Conservation (phyloP, 1,140 invertebrate genomes). For the Rhyacophila brunnea region DNA sequence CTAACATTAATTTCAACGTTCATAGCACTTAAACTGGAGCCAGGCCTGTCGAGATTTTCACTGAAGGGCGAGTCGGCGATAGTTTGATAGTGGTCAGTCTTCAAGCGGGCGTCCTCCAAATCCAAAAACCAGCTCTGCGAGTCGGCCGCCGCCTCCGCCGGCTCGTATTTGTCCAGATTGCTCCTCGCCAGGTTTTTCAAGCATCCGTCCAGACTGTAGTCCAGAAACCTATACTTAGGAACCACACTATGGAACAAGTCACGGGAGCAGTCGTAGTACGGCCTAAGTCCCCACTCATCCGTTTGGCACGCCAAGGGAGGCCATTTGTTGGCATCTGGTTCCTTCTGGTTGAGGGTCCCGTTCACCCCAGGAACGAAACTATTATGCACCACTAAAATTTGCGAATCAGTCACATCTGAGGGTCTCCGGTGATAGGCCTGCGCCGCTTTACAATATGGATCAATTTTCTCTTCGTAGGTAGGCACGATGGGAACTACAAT, state of each 20-base stretch:
- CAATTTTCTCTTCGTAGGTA: constrained; percentile 31
- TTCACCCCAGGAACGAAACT: constrained; percentile 57
- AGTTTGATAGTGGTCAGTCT: constrained; percentile 24
- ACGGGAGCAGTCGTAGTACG: constrained; percentile 28
- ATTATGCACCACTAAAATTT: constrained; percentile 44
- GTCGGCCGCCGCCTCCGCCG: constrained; percentile 42
- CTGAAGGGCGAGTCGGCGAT: constrained; percentile 29
- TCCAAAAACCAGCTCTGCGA: constrained; percentile 23
- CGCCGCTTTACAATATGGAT: constrained; percentile 43
- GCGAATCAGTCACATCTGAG: constrained; percentile 39
- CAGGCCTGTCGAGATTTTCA: constrained; percentile 12
- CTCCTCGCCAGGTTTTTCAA: constrained; percentile 46
- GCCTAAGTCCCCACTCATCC: constrained; percentile 39
- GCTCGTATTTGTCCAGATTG: constrained; percentile 40
- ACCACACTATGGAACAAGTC: constrained; percentile 41
- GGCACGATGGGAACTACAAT: constrained; percentile 36
- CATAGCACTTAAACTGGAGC: constrained; percentile 24
- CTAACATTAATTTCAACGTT: constrained; percentile 12
- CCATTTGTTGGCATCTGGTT: not conserved
- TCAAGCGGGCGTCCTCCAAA: constrained; percentile 37
- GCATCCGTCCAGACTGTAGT: constrained; percentile 50
- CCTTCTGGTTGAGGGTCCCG: constrained; percentile 43
- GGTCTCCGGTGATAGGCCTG: constrained; percentile 38
- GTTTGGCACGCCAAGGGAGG: constrained; percentile 11
- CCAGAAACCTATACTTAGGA: constrained; percentile 50